These are phyloP conservation scores for Gila robusta DNA, from an alignment of 2,797 vertebrate genomes.

Conservation along the genomic window DNA sequence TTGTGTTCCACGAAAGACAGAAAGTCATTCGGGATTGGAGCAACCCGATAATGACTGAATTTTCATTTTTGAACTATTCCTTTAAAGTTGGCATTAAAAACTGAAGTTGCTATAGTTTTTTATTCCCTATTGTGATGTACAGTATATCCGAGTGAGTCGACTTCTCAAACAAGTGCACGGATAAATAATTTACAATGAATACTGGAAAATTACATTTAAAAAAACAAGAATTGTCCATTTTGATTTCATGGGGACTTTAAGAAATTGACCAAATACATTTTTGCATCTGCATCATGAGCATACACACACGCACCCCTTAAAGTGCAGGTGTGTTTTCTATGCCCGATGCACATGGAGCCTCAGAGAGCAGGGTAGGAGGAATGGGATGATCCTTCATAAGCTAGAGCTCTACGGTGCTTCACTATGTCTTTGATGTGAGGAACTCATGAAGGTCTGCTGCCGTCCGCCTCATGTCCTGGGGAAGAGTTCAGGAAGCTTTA, in stretches of 20 bases:
- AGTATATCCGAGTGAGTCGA: background rate
- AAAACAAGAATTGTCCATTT: background rate
- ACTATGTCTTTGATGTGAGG: conserved; percentile 55
- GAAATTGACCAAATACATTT: background rate
- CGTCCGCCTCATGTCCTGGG: conserved; percentile 12
- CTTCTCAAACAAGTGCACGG: background rate
- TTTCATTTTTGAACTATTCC: background rate
- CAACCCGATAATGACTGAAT: background rate
- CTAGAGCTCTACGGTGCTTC: conserved; percentile 35
- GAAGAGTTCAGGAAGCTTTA: conserved; percentile 56
- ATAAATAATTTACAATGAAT: background rate
- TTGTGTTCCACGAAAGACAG: background rate
- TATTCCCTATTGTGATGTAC: background rate
- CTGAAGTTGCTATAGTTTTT: background rate
- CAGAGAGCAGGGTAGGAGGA: conserved; percentile 27
- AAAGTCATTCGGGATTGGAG: background rate
- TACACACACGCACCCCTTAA: background rate
- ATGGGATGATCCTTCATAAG: conserved; percentile 51
- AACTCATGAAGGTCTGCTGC: conserved; percentile 39
- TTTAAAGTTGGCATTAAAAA: background rate
- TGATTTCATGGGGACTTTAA: background rate
- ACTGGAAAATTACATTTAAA: background rate
- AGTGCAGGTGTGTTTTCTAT: background rate
- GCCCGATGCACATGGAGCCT: background rate
- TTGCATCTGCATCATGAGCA: background rate